phyloP scores from a whole-genome alignment of 2,888 invertebrate species.

The Sesamia inferens region DNA sequence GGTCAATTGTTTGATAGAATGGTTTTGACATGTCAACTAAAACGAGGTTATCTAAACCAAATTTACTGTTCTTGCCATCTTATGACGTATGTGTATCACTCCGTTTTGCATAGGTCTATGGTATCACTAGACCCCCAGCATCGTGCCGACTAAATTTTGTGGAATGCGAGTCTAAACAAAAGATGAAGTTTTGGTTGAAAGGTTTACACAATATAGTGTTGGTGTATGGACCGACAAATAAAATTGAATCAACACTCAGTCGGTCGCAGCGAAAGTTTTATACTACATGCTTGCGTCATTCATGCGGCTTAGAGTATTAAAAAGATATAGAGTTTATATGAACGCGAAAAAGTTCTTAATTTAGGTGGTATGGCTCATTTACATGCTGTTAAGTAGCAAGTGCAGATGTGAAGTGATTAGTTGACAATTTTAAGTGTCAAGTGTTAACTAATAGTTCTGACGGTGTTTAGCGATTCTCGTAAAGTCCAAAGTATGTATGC shows the following conservation, averaged over 20 bases:
- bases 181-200: slow-evolving; percentile 48
- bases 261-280: slow-evolving; percentile 55
- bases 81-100: background rate
- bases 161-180: slow-evolving; percentile 55
- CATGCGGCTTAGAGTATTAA: slow-evolving; percentile 41
- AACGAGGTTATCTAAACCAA: background rate
- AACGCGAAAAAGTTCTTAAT: background rate
- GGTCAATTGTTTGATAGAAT: background rate
- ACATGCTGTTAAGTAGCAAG: too few species aligned
- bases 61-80: slow-evolving; percentile 2
- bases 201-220: slow-evolving; percentile 54
- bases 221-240: slow-evolving; percentile 46
- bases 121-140: slow-evolving; percentile 33
- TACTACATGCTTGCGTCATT: slow-evolving; percentile 50
- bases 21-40: background rate
- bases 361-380: background rate
- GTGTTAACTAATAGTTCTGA: too few species aligned
- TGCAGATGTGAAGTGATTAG: too few species aligned
- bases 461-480: too few species aligned
- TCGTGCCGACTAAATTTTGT: slow-evolving; percentile 46
- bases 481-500: too few species aligned
- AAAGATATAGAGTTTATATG: slow-evolving; percentile 6
- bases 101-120: too few species aligned
- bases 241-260: slow-evolving; percentile 59
- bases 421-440: too few species aligned